These are phyloP conservation scores for Torymus tubicola DNA, from an alignment of 2,888 invertebrate species.

Conservation along the genomic window DNA sequence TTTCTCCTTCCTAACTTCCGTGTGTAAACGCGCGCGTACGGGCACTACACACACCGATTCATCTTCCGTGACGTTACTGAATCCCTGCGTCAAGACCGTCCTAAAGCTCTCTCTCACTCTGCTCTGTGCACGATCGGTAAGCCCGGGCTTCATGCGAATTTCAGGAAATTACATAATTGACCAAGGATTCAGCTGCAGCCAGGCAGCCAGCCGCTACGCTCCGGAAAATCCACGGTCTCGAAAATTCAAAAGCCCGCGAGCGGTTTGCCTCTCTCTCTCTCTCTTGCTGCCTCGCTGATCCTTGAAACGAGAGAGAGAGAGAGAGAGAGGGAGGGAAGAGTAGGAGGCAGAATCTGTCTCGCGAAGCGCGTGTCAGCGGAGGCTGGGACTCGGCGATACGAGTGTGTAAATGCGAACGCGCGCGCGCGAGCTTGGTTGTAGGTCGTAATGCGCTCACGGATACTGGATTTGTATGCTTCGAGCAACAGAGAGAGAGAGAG, in stretches of 20 bases:
- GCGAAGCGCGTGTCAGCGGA: neutral
- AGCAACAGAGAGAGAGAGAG: constrained; percentile 3
- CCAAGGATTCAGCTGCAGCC: constrained; percentile 5
- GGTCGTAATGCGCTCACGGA: constrained; percentile 24
- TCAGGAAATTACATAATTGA: constrained; percentile 40
- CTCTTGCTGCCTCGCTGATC: neutral
- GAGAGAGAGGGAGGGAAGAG: too few relatives aligned
- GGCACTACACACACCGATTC: too few relatives aligned
- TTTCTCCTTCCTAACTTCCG: too few relatives aligned
- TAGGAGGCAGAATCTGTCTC: neutral
- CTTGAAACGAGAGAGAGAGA: constrained; percentile 11
- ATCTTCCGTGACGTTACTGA: neutral
- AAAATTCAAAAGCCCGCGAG: constrained; percentile 38
- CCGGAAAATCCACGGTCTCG: constrained; percentile 24
- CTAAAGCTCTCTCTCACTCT: too few relatives aligned
- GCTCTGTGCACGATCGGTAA: neutral
- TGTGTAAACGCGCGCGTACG: too few relatives aligned
- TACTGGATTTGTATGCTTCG: neutral
- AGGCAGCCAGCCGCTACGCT: neutral
- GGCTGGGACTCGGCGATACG: neutral
- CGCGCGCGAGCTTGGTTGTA: neutral
- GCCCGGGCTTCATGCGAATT: constrained; percentile 22
- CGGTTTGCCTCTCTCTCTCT: neutral
- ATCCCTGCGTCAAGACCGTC: neutral
- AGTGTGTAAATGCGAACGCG: neutral